Evolutionary conservation across 2,113 vertebrate species (phyloP).

Genomic region (Bambusicola thoracicus): DNA sequence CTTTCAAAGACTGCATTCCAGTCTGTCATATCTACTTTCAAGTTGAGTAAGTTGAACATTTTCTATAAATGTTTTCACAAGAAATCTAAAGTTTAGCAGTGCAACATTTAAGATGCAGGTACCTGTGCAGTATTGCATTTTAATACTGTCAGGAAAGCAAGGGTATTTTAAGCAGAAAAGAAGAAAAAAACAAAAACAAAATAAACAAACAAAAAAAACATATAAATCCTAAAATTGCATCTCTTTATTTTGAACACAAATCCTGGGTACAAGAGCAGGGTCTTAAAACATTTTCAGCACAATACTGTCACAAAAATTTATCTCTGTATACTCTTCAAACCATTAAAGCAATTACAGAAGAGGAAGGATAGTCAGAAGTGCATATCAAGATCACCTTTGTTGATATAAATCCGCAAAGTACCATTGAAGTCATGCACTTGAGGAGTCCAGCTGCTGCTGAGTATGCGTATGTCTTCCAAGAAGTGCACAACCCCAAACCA

Average conservation of each 20-base stretch:
- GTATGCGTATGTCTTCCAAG: background rate
- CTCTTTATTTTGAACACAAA: background rate
- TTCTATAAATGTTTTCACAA: background rate
- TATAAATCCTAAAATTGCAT: background rate
- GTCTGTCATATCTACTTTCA: background rate
- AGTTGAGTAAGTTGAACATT: background rate
- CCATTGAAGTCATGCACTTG: background rate
- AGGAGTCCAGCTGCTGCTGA: background rate
- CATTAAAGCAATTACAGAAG: background rate
- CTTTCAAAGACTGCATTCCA: background rate
- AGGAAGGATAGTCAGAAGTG: background rate
- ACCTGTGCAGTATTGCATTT: background rate
- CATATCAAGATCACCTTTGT: background rate
- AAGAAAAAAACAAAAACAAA: too few relatives aligned
- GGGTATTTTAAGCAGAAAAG: background rate
- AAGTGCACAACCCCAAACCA: background rate
- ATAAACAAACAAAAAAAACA: background rate
- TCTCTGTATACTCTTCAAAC: background rate
- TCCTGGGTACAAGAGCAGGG: background rate
- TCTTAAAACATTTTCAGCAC: background rate
- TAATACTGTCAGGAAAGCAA: background rate
- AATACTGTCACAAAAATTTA: background rate
- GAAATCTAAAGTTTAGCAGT: background rate
- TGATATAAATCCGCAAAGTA: background rate
- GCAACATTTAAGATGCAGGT: background rate